phyloP scores from a whole-genome alignment of 2,888 invertebrate species.

The Athripsodes cinereus region DNA sequence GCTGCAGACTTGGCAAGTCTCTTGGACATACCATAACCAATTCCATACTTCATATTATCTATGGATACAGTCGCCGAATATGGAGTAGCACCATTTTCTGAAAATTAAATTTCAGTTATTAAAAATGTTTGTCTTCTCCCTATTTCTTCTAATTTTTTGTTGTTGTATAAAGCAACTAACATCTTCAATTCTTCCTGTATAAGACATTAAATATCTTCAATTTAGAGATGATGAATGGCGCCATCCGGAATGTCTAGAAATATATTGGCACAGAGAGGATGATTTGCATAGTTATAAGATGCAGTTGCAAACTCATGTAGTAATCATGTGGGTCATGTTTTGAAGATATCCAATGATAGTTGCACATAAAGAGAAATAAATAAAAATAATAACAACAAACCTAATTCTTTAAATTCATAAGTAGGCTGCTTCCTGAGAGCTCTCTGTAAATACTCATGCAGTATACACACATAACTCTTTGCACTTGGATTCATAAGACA shows the following conservation, averaged over 20 bases:
- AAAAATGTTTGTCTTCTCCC: neutral
- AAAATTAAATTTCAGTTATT: slow-evolving; percentile 7
- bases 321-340: no score
- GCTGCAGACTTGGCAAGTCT: slow-evolving; percentile 94
- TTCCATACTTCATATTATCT: slow-evolving; percentile 88
- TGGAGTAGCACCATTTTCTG: slow-evolving; percentile 86
- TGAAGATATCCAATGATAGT: no score
- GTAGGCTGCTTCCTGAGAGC: slow-evolving; percentile 90
- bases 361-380: no score
- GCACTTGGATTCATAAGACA: slow-evolving; percentile 98
- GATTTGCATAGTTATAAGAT: no score
- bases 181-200: no score
- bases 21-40: slow-evolving; percentile 91
- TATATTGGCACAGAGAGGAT: no score
- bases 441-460: slow-evolving; percentile 96
- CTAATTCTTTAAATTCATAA: slow-evolving; percentile 86
- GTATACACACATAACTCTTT: slow-evolving; percentile 90
- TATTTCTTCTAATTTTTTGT: neutral
- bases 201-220: no score
- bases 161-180: no score
- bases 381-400: no score
- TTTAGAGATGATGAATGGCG: no score
- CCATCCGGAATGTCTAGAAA: no score
- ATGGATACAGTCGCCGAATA: slow-evolving; percentile 92
- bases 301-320: no score